These are phyloP conservation scores for Penaeus monodon DNA, from an alignment of 2,888 invertebrate genomes.

Conservation along the genomic window DNA sequence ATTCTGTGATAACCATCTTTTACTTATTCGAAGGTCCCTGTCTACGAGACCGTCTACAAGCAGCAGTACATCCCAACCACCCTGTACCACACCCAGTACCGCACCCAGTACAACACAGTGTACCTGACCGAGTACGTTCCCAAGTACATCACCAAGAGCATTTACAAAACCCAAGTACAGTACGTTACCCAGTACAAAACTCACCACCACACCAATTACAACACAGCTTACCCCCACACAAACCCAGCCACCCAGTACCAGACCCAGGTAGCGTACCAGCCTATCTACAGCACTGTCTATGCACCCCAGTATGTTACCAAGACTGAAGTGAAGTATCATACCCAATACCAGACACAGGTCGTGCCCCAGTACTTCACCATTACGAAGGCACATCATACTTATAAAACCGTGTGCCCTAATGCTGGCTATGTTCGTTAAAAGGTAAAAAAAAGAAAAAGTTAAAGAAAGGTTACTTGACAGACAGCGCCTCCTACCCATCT, in stretches of 20 bases:
- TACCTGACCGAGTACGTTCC: constrained; percentile 51
- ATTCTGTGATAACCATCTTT: too few relatives aligned
- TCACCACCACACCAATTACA: constrained; percentile 35
- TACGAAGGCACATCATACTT: constrained; percentile 19
- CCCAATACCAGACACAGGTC: constrained; percentile 45
- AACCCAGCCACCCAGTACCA: constrained; percentile 50
- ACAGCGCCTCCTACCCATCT: too few relatives aligned
- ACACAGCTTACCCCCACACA: constrained; percentile 47
- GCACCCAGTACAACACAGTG: constrained; percentile 37
- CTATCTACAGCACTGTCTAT: constrained; percentile 34
- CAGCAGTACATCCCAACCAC: constrained; percentile 38
- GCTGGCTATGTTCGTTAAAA: neutral
- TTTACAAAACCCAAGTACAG: constrained; percentile 46
- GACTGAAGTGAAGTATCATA: constrained; percentile 40
- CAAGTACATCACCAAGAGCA: constrained; percentile 43
- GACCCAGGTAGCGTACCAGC: constrained; percentile 56
- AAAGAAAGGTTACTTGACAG: too few relatives aligned
- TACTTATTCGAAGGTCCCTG: constrained; percentile 17
- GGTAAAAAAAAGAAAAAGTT: too few relatives aligned
- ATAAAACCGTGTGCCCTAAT: constrained; percentile 52
- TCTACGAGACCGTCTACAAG: constrained; percentile 45
- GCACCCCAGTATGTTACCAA: constrained; percentile 42
- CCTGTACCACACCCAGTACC: constrained; percentile 45
- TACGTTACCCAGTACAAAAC: constrained; percentile 48
- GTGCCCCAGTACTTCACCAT: constrained; percentile 46